phyloP scores from a whole-genome alignment of 2,888 invertebrate genomes.

The Liopterus haemorrhoidalis region DNA sequence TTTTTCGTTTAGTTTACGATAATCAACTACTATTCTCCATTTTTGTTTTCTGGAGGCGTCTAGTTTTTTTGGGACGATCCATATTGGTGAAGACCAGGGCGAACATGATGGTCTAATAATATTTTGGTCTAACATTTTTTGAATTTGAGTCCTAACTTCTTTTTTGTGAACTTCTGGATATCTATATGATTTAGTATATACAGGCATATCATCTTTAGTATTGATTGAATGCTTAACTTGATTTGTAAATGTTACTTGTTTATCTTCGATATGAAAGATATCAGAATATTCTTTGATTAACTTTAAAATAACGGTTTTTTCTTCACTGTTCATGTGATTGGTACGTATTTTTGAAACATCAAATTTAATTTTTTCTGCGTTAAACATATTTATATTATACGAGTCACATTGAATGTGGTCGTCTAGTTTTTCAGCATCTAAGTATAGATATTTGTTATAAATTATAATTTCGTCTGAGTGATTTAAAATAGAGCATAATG shows the following conservation, averaged over 20 bases:
- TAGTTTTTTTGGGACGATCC: slow-evolving; percentile 39
- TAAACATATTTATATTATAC: too few relatives aligned
- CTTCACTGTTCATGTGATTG: slow-evolving; percentile 14
- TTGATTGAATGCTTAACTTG: slow-evolving; percentile 28
- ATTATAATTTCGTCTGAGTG: too few relatives aligned
- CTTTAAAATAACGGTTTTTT: slow-evolving; percentile 12
- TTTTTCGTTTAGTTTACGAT: slow-evolving; percentile 34
- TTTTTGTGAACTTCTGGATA: too few relatives aligned
- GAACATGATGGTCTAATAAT: slow-evolving; percentile 37
- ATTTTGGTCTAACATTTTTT: slow-evolving; percentile 34
- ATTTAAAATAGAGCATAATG: too few relatives aligned
- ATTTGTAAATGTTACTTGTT: slow-evolving; percentile 30
- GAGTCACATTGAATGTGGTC: too few relatives aligned
- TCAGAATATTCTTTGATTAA: slow-evolving; percentile 23
- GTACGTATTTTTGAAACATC: too few relatives aligned
- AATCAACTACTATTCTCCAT: slow-evolving; percentile 36
- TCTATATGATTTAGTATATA: slow-evolving; percentile 24
- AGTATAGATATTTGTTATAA: too few relatives aligned
- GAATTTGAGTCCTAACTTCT: slow-evolving; percentile 35
- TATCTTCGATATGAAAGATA: slow-evolving; percentile 21
- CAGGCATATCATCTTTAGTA: slow-evolving; percentile 8
- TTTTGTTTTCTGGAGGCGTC: slow-evolving; percentile 36
- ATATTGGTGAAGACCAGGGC: slow-evolving; percentile 39
- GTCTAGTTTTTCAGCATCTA: too few relatives aligned
- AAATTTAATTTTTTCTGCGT: too few relatives aligned